phyloP scores from a whole-genome alignment of 23 tunicate species.

The Diplosoma virens region DNA sequence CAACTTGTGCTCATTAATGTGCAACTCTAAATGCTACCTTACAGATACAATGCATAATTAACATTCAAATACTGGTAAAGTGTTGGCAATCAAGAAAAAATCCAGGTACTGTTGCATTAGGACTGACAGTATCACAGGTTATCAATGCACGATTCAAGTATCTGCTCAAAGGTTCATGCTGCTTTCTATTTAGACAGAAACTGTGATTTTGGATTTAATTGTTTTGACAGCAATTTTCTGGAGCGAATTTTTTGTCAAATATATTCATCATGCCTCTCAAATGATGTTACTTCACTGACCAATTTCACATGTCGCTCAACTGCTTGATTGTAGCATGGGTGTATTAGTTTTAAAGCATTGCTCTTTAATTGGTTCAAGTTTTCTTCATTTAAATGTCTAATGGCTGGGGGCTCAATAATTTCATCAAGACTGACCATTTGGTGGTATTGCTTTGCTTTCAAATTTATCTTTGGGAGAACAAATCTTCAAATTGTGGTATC shows the following conservation, averaged over 20 bases:
- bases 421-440: constrained; percentile 7
- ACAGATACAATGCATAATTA: too few relatives aligned
- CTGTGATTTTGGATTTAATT: constrained; percentile 4
- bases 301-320: background rate
- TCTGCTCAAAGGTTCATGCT: too few relatives aligned
- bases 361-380: background rate
- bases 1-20: too few relatives aligned
- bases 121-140: too few relatives aligned
- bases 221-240: background rate
- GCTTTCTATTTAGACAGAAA: background rate
- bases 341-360: background rate
- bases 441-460: constrained; percentile 13
- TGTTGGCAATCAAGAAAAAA: too few relatives aligned
- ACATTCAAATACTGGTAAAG: too few relatives aligned
- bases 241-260: constrained; percentile 1
- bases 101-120: too few relatives aligned
- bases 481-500: background rate
- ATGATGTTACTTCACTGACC: background rate
- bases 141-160: too few relatives aligned
- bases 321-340: background rate
- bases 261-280: background rate
- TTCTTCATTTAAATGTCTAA: constrained; percentile 4
- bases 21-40: too few relatives aligned
- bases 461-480: too few relatives aligned
- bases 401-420: constrained; percentile 5